Evolutionary conservation across 2,888 invertebrate genomes (phyloP).

Genomic region (Caenorhabditis macrosperma): DNA sequence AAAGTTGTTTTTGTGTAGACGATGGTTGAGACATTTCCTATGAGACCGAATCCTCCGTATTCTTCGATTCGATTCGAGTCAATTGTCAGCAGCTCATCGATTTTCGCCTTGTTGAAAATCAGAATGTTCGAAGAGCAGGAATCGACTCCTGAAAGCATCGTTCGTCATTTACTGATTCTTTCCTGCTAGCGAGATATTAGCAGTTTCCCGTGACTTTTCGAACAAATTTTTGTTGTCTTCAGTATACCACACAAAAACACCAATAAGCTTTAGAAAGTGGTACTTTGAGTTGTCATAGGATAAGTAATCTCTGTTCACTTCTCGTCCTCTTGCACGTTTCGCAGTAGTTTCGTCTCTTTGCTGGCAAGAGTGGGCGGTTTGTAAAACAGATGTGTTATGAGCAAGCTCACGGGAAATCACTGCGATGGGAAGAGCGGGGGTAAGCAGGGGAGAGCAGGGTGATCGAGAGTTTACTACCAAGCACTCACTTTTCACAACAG

Average conservation of each 20-base stretch:
- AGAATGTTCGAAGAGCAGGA: not conserved
- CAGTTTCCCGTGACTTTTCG: not conserved
- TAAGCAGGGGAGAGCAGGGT: not conserved
- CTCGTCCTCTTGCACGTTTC: constrained; percentile 5
- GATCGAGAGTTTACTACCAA: constrained; percentile 32
- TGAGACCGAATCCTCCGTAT: constrained; percentile 1
- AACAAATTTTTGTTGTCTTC: not conserved
- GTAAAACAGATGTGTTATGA: constrained; percentile 56
- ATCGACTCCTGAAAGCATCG: constrained; percentile 20
- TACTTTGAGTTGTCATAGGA: constrained; percentile 23
- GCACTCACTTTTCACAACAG: constrained; percentile 50
- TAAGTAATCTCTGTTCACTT: constrained; percentile 6
- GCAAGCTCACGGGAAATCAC: not conserved
- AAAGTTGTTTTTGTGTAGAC: constrained; percentile 53
- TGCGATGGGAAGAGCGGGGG: not conserved
- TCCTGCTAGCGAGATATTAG: too few species aligned
- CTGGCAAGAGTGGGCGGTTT: constrained; percentile 43
- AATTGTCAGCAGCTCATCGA: not conserved
- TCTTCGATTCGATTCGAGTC: constrained; percentile 5
- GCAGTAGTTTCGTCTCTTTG: constrained; percentile 32
- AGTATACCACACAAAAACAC: not conserved
- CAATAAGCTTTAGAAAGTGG: not conserved
- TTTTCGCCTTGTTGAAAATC: constrained; percentile 9
- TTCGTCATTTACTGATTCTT: not conserved
- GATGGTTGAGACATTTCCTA: constrained; percentile 53